These are phyloP conservation scores for Margarornis squamiger DNA, from an alignment of 2,797 vertebrate genomes.

Conservation along the genomic window DNA sequence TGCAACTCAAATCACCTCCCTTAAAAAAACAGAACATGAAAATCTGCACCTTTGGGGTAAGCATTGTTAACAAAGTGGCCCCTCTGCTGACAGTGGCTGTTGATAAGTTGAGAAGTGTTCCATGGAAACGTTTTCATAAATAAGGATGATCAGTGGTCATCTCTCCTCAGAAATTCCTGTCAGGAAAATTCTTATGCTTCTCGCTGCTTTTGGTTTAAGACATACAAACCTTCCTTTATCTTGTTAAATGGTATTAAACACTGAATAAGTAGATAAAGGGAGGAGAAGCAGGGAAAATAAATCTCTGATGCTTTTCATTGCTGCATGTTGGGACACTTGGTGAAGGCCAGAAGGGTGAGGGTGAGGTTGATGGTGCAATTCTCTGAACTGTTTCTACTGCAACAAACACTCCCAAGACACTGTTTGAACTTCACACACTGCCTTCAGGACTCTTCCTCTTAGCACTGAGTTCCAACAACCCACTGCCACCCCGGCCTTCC, in stretches of 20 bases:
- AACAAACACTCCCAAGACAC: neutral
- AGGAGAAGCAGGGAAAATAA: neutral
- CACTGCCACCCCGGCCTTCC: neutral
- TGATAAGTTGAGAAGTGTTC: neutral
- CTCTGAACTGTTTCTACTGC: neutral
- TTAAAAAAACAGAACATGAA: neutral
- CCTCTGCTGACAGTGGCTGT: neutral
- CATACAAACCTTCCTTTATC: neutral
- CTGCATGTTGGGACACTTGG: neutral
- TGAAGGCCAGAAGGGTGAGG: neutral
- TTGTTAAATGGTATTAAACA: neutral
- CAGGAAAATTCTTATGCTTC: neutral
- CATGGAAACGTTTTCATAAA: neutral
- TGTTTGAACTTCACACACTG: neutral
- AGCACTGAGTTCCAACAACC: neutral
- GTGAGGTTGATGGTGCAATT: neutral
- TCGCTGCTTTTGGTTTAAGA: neutral
- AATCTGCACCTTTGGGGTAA: neutral
- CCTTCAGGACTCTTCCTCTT: neutral
- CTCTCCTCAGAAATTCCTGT: neutral
- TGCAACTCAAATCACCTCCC: neutral
- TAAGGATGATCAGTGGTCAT: neutral
- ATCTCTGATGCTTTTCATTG: neutral
- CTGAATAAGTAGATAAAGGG: neutral
- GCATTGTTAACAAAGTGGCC: neutral